phyloP scores from a whole-genome alignment of 2,113 vertebrate genomes.

The Oceanodroma tethys region DNA sequence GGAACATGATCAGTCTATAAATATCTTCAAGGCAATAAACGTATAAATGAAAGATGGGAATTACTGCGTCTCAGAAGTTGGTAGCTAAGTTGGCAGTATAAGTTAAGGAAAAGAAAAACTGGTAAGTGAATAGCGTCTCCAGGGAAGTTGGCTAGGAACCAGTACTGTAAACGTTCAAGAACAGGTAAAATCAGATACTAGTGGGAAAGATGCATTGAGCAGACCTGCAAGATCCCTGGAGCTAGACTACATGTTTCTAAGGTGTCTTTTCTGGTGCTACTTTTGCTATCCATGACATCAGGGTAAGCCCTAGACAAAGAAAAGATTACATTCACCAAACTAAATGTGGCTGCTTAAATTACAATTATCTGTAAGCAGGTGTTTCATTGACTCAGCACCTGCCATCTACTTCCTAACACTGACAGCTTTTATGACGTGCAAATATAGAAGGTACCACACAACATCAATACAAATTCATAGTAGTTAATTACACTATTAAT shows the following conservation, averaged over 20 bases:
- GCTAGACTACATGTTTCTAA: not conserved
- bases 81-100: not conserved
- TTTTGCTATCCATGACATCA: not conserved
- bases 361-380: not conserved
- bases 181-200: not conserved
- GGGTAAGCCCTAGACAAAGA: not conserved
- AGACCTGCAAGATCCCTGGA: not conserved
- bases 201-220: not conserved
- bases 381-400: conserved; percentile 15
- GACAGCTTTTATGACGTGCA: not conserved
- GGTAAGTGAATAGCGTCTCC: not conserved
- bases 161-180: not conserved
- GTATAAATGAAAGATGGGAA: conserved; percentile 30
- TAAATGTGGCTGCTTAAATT: not conserved
- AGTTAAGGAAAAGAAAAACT: not conserved
- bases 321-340: not conserved
- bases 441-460: not conserved
- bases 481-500: conserved; percentile 41
- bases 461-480: not conserved
- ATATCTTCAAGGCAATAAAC: conserved; percentile 30
- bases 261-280: not conserved
- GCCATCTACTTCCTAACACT: not conserved
- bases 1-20: not conserved
- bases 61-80: not conserved
- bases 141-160: not conserved